Base-by-base conservation (phyloP, 2,797 vertebrate genomes). In the Sparus aurata region DNA sequence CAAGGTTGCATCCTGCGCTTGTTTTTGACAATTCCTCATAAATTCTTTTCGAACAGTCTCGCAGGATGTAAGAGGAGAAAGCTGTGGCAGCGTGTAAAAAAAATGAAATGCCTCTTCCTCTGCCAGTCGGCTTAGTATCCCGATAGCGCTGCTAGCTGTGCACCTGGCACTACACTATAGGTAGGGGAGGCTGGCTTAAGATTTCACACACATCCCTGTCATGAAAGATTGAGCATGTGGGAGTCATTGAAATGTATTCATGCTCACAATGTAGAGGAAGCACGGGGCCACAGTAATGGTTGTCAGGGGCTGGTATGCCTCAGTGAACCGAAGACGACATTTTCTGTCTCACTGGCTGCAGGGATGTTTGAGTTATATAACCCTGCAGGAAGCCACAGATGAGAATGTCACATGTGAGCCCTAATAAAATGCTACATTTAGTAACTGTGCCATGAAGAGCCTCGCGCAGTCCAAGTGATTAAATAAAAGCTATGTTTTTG, bases 171-270 rank as follows among this genome's bases (percentile, higher is more conserved):
- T 67, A 60, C 82, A 67, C 80, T 83, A 67, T 77, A 84, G 85
- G 87, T 85, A 43, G 67, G 64, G 73, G 82, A 82, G 85, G 87
- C 80, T 67, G 88, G 84, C 87, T 89, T 86, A 84, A 85, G 80
- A 91, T 86, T 91, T 93, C 89, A 81, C 91, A 90, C 90, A 91
- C 92, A 87, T 88, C 83, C 63, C 87, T 90, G 85, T 91, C 92
- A 91, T 88, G 84, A 93, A 93, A 93, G 91, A 90, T 89, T 93
- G 90, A 92, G 91, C 91, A 88, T 90, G 92, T 90, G 87, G 89
- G 91, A 94, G 92, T 94, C 92, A 92, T 90, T 91, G 91, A 95
- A 94, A 94, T 93, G 91, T 93, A 94, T 94, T 93, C 89, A 93
- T 90, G 91, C 91, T 87, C 87, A 86, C 91, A 91, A 90, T 91